Evolutionary conservation across 2,113 vertebrate genomes (phyloP), one percentile per base, ranked within the genome.

Genomic region (Podarcis muralis): DNA sequence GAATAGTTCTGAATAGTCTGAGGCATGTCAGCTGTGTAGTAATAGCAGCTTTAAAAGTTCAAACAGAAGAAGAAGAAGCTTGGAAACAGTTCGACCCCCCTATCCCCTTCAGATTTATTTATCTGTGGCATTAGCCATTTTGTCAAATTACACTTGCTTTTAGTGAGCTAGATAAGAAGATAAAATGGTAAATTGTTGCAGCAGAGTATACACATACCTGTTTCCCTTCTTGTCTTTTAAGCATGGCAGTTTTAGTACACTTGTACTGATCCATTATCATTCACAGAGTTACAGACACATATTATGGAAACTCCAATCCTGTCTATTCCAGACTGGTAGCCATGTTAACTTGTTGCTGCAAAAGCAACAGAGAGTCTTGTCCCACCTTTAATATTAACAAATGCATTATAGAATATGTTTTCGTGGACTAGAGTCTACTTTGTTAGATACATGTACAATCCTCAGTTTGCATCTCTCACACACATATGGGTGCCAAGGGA

Each of bases 1-100:
- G 88, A 94, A 93, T 88, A 27, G 30, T 87, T 90, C 91, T 78
- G 74, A 32, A 15, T 57, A 81, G 81, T 88, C 48, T n/a, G 68
- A 75, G 32, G 59, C 53, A 35, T 84, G 43, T 1, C 20, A 83
- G 83, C 22, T 59, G 7, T 23, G 25, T 57, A 84, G 22, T 35
- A 25, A 87, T 90, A 37, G 71, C 65, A 13, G 77, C 40, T 90
- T 35, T 40, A 23, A 75, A 65, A 68, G 22, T 18, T 83, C 1
- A 0, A 85, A 81, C 62, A 16, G 75, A 89, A 82, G 87, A 72
- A 15, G 62, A 93, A 15, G 66, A 93, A 88, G 18, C 7, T 83
- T 6, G 57, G 1, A 80, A 84, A 92, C 23, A 72, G 6, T 65
- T 79, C 82, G 40, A 77, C 18, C 0, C 0, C 0, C 0, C 48